Evolutionary conservation across 2,888 invertebrate species (phyloP).

Genomic region (Athalia cordata): DNA sequence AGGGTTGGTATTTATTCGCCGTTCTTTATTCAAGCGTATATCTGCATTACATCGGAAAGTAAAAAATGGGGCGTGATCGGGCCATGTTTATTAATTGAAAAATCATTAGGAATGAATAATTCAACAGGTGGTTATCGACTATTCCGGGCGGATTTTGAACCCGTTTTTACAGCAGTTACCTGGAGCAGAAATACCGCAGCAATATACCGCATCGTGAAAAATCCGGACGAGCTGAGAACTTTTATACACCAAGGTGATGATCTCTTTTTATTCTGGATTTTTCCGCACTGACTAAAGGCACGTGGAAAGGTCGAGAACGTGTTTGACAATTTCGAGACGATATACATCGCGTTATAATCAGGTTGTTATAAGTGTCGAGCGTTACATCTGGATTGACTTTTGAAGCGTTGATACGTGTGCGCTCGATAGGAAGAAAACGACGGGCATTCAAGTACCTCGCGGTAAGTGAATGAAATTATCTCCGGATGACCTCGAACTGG

Average conservation of each 20-base stretch:
- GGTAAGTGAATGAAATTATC: too few relatives aligned
- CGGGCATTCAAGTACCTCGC: too few relatives aligned
- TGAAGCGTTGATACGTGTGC: too few relatives aligned
- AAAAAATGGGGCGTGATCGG: slow-evolving; percentile 8
- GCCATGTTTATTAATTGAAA: slow-evolving; percentile 58
- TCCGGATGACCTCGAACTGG: too few relatives aligned
- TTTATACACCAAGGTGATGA: neutral
- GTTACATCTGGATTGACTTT: too few relatives aligned
- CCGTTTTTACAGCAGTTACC: slow-evolving; percentile 25
- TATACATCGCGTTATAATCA: neutral
- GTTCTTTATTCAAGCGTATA: too few relatives aligned
- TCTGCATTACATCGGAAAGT: slow-evolving; percentile 14
- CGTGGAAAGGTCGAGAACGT: slow-evolving; percentile 25
- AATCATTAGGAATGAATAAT: slow-evolving; percentile 49
- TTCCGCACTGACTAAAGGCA: too few relatives aligned
- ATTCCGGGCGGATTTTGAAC: slow-evolving; percentile 25
- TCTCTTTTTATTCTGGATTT: too few relatives aligned
- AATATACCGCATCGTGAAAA: too few relatives aligned
- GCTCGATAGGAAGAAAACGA: too few relatives aligned
- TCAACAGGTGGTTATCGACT: slow-evolving; percentile 18
- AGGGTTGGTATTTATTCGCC: too few relatives aligned
- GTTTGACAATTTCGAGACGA: slow-evolving; percentile 11
- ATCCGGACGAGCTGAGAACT: slow-evolving; percentile 19
- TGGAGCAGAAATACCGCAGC: slow-evolving; percentile 24
- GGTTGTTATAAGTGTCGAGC: too few relatives aligned